Conservation (phyloP, 2,888 invertebrate genomes). For the Unio delphinus region DNA sequence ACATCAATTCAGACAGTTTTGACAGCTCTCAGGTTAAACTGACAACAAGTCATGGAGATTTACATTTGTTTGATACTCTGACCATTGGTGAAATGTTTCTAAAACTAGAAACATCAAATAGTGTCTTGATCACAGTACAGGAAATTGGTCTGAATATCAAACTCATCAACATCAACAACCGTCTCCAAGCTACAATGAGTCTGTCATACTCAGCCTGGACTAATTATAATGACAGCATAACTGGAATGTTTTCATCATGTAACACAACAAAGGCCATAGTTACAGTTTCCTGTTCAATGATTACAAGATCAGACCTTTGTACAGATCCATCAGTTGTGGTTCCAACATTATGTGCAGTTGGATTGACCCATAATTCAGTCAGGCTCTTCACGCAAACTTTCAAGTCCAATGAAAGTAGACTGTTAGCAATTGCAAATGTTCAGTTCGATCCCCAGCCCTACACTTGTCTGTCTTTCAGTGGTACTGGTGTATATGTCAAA, state of each 20-base stretch:
- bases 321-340: constrained; percentile 15
- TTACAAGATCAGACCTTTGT: constrained; percentile 27
- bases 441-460: constrained; percentile 25
- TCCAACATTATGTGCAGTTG: constrained; percentile 29
- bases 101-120: constrained; percentile 27
- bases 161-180: constrained; percentile 27
- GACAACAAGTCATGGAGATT: constrained; percentile 4
- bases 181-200: constrained; percentile 27
- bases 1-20: constrained; percentile 13
- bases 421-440: constrained; percentile 15
- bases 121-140: constrained; percentile 20
- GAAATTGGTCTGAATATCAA: constrained; percentile 21
- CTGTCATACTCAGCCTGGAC: constrained; percentile 26
- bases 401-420: constrained; percentile 4
- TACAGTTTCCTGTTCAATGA: constrained; percentile 20
- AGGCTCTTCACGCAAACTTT: constrained; percentile 22
- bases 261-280: constrained; percentile 25
- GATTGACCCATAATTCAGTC: constrained; percentile 18
- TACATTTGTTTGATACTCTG: constrained; percentile 23
- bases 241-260: constrained; percentile 37
- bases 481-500: constrained; percentile 29
- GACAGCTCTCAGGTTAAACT: constrained; percentile 4
- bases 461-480: constrained; percentile 36
- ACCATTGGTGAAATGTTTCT: constrained; percentile 22
- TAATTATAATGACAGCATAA: constrained; percentile 10